Base-by-base conservation (phyloP, 30 jellyfish, hydroid and myxozoan species). In the Rhopilema esculentum region DNA sequence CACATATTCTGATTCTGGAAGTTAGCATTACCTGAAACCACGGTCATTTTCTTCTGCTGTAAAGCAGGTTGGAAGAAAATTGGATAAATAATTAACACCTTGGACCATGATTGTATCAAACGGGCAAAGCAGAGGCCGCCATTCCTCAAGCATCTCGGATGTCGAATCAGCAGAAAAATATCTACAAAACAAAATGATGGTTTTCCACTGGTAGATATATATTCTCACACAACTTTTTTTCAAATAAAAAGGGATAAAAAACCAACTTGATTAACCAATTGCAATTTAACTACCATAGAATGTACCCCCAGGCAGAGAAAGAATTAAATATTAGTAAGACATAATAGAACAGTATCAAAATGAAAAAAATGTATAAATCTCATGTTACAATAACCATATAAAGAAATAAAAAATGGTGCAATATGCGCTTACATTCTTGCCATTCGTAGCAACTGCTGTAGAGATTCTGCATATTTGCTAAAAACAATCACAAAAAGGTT, bases 81-180 rank as follows among this genome's bases (percentile, higher is more conserved):
- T 73, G 16, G 97, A 66, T 84, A 96, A 66, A 75, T 86, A 96
- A 61, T 57, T 82, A 20, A 83, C 77, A 12, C 98, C 98, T 81
- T 97, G 96, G 50, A 77, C 76, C 88, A 84, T 86, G 8, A 86
- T 88, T 22, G 97, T 77, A 71, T 96, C 99, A 77, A 91, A 91
- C 8, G 98, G 97, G 66, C 99, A 96, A 26, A 96, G 64, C 26
- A 88, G 83, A 18, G 99, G 98, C 25, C 99, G 81, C 96, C 97
- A 96, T 87, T 96, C 98, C n/a, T 80, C 90, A 74, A 96, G 79
- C 98, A 96, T 96, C 62, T 96, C 99, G 24, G 77, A 57, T 29
- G 98, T 87, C 16, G 98, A 72, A 27, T 96, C 98, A 64, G 82
- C 93, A 12, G 99, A 89, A 71, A 96, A 96, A 72, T 96, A 96